Conservation (phyloP, 2,113 vertebrate genomes). For the Ammodytes marinus region DNA sequence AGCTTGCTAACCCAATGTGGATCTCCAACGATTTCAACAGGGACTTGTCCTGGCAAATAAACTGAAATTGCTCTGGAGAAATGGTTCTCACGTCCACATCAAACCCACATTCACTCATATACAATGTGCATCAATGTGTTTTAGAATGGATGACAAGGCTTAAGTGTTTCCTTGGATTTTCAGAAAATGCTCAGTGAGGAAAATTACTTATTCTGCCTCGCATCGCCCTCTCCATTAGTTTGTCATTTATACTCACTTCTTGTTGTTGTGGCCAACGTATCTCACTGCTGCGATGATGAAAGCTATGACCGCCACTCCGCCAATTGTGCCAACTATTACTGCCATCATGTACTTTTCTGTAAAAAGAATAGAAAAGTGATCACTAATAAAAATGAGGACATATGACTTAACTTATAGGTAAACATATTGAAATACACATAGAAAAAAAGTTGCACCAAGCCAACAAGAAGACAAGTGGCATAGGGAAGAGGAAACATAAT, state of each 20-base stretch:
- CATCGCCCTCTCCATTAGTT: constrained; percentile 52
- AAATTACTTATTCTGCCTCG: constrained; percentile 47
- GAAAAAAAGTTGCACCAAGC: background rate
- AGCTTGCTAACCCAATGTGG: constrained; percentile 69
- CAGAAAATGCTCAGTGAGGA: constrained; percentile 62
- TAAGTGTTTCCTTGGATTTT: constrained; percentile 81
- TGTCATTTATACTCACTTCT: constrained; percentile 84
- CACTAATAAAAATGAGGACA: background rate
- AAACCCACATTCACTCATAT: constrained; percentile 67
- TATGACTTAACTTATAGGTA: background rate
- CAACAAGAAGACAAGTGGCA: background rate
- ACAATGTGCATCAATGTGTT: constrained; percentile 66
- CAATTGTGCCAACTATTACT: constrained; percentile 87
- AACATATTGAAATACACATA: background rate
- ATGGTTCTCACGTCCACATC: constrained; percentile 63
- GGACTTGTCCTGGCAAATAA: constrained; percentile 55
- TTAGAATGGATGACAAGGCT: constrained; percentile 87
- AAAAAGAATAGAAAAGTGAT: constrained; percentile 50
- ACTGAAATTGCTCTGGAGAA: constrained; percentile 61
- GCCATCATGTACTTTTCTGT: constrained; percentile 89
- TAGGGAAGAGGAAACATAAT: background rate
- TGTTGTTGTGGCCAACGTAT: constrained; percentile 88
- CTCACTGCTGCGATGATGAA: constrained; percentile 88
- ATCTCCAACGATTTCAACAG: constrained; percentile 65
- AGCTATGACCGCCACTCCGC: constrained; percentile 87